These are phyloP conservation scores for Pyrrhura leucotis DNA, from an alignment of 2,797 vertebrate species.

Conservation along the genomic window DNA sequence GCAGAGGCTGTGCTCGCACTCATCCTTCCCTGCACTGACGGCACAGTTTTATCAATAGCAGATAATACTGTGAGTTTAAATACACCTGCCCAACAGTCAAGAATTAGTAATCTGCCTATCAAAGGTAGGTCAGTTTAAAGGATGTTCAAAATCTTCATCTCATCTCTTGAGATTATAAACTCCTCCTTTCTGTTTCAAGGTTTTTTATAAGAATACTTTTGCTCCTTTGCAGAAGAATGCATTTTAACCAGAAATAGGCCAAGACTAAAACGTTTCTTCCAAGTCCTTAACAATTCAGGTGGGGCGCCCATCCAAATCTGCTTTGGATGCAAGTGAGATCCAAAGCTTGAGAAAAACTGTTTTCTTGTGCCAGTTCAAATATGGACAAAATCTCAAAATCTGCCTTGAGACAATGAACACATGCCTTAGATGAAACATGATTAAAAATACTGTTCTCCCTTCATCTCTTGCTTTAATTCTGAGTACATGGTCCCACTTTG, in stretches of 20 bases:
- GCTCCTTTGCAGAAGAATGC: constrained; percentile 11
- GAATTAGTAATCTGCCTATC: background rate
- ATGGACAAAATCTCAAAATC: constrained; percentile 59
- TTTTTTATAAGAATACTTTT: background rate
- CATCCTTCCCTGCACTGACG: background rate
- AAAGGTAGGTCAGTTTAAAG: background rate
- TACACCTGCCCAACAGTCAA: background rate
- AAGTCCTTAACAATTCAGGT: constrained; percentile 57
- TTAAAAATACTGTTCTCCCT: constrained; percentile 1
- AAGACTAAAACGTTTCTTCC: constrained; percentile 34
- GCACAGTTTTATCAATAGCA: background rate
- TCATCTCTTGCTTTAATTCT: background rate
- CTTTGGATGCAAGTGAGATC: constrained; percentile 51
- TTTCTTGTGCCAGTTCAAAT: constrained; percentile 64
- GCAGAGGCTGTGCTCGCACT: background rate
- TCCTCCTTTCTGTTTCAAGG: background rate
- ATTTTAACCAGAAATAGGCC: constrained; percentile 39
- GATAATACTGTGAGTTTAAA: background rate
- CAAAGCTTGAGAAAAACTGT: constrained; percentile 42
- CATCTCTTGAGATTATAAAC: background rate
- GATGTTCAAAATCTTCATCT: background rate
- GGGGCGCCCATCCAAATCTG: constrained; percentile 50
- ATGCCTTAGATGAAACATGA: background rate
- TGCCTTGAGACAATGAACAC: constrained; percentile 59
- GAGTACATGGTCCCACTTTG: background rate